These are phyloP conservation scores for Drosophila anomalata DNA, from an alignment of 2,888 invertebrate genomes.

Conservation along the genomic window DNA sequence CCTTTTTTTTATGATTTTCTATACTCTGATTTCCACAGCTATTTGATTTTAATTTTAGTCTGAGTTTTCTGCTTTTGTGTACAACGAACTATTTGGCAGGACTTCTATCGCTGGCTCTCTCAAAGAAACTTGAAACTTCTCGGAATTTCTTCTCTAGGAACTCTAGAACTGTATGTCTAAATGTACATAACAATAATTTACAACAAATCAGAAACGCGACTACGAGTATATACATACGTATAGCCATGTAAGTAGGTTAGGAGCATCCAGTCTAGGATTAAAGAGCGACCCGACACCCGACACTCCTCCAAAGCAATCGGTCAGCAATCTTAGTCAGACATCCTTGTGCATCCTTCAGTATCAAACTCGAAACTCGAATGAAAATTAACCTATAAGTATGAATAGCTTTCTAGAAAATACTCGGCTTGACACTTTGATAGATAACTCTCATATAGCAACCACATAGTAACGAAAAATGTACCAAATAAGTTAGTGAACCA, in stretches of 20 bases:
- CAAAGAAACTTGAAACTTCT: slow-evolving; percentile 6
- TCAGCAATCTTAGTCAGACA: slow-evolving; percentile 11
- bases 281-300: slow-evolving; percentile 3
- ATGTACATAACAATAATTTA: slow-evolving; percentile 80
- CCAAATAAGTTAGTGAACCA: slow-evolving; percentile 66
- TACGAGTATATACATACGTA: slow-evolving; percentile 44
- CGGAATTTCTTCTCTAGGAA: slow-evolving; percentile 10
- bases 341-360: slow-evolving; percentile 3
- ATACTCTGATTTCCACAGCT: slow-evolving; percentile 21
- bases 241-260: slow-evolving; percentile 52
- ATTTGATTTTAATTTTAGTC: slow-evolving; percentile 4
- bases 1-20: slow-evolving; percentile 39
- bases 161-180: slow-evolving; percentile 68
- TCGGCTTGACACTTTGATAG: slow-evolving; percentile 52
- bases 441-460: slow-evolving; percentile 52
- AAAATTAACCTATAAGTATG: slow-evolving; percentile 33
- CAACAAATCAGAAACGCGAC: slow-evolving; percentile 61
- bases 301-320: slow-evolving; percentile 21
- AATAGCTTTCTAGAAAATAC: slow-evolving; percentile 42
- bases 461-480: slow-evolving; percentile 57
- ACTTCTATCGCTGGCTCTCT: slow-evolving; percentile 28
- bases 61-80: slow-evolving; percentile 42
- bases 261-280: slow-evolving; percentile 20
- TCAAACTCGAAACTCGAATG: background rate
- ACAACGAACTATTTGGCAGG: slow-evolving; percentile 58